Evolutionary conservation across 1,140 invertebrate species (phyloP).

Genomic region (Antheraea pernyi): DNA sequence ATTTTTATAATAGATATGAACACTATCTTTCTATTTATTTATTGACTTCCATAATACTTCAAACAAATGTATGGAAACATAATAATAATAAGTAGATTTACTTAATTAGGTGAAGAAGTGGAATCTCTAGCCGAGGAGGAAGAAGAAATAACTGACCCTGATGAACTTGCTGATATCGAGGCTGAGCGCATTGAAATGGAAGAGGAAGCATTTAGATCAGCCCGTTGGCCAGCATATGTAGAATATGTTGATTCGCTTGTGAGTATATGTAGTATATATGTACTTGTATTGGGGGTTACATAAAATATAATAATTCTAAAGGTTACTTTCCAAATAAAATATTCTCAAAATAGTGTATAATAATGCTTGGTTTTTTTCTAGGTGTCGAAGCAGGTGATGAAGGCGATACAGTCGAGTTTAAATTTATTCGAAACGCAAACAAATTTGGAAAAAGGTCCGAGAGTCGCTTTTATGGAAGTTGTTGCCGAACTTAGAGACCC

Average conservation of each 20-base stretch:
- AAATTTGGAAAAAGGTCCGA: constrained; percentile 64
- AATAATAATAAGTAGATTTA: neutral
- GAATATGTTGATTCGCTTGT: constrained; percentile 69
- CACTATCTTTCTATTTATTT: too few species aligned
- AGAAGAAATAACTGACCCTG: constrained; percentile 55
- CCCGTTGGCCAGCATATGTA: constrained; percentile 71
- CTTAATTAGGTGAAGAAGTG: constrained; percentile 55
- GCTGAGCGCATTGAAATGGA: constrained; percentile 58
- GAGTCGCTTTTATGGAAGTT: constrained; percentile 67
- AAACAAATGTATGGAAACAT: too few species aligned
- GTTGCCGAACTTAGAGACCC: constrained; percentile 69
- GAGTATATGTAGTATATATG: constrained; percentile 17
- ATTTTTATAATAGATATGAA: too few species aligned
- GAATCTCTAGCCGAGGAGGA: constrained; percentile 64
- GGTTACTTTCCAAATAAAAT: neutral
- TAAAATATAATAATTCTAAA: neutral
- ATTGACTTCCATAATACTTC: too few species aligned
- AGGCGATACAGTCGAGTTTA: constrained; percentile 65
- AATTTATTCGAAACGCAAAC: constrained; percentile 68
- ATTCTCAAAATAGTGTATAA: neutral
- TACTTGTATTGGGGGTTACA: neutral
- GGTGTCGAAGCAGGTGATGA: constrained; percentile 68
- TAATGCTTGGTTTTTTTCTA: constrained; percentile 20
- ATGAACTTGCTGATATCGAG: constrained; percentile 68
- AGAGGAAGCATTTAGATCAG: constrained; percentile 56